Percentiles rank a stretch among this genome's conserved stretches.
phyloP scores from a whole-genome alignment of 1,140 invertebrate species.

The Euschistus heros region DNA sequence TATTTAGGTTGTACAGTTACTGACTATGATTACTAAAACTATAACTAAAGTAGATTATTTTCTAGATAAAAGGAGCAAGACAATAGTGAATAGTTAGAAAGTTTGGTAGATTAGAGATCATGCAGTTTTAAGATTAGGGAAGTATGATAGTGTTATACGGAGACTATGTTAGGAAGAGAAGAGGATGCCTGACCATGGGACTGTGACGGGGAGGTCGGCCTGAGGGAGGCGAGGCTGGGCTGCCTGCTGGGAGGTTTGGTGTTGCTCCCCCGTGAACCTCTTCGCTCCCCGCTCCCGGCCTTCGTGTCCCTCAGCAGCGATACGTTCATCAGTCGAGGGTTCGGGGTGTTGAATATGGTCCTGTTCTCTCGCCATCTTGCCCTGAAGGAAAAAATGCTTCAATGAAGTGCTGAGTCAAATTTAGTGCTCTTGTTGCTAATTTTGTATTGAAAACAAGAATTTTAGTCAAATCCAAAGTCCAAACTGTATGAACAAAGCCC shows the following conservation, averaged over 20 bases:
- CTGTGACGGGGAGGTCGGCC: conserved; percentile 59
- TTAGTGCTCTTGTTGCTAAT: too few species aligned
- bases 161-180: not conserved
- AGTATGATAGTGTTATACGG: not conserved
- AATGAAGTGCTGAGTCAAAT: too few species aligned
- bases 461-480: too few species aligned
- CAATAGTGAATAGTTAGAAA: too few species aligned
- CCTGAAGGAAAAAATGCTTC: conserved; percentile 49
- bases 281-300: conserved; percentile 41
- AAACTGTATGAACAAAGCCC: too few species aligned
- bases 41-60: too few species aligned
- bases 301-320: conserved; percentile 72
- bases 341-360: conserved; percentile 46
- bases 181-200: conserved; percentile 36
- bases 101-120: too few species aligned
- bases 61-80: too few species aligned
- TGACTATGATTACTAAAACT: too few species aligned
- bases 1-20: too few species aligned
- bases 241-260: conserved; percentile 59
- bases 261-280: conserved; percentile 58
- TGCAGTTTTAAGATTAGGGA: too few species aligned
- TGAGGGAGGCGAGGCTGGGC: conserved; percentile 67
- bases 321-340: conserved; percentile 78
- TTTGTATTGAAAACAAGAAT: too few species aligned
- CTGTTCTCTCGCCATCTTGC: conserved; percentile 77